Evolutionary conservation across 1,140 invertebrate genomes (phyloP).

Genomic region (Cyrtorhinus lividipennis): DNA sequence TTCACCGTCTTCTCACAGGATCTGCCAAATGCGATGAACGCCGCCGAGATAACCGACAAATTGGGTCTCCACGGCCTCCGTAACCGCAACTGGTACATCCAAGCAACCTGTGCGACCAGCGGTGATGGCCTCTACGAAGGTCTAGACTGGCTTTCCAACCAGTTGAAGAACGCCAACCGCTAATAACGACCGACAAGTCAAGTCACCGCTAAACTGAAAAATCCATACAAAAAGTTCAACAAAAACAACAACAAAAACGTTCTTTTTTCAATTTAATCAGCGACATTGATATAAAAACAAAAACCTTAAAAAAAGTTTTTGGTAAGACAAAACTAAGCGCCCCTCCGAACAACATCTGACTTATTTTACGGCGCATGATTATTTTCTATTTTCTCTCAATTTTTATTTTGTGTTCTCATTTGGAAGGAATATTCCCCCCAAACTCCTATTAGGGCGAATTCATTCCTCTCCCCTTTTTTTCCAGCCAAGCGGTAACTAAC

Average conservation of each 20-base stretch:
- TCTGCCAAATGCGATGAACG: slow-evolving; percentile 94
- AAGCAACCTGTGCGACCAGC: slow-evolving; percentile 94
- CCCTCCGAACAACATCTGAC: neutral
- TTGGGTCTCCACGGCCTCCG: slow-evolving; percentile 37
- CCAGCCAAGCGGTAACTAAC: neutral
- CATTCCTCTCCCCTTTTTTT: neutral
- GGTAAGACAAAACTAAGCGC: neutral
- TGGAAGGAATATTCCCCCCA: too few species aligned
- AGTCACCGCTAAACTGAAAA: slow-evolving; percentile 7
- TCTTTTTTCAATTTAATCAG: slow-evolving; percentile 3
- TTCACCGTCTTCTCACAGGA: too few species aligned
- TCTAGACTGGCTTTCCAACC: slow-evolving; percentile 93
- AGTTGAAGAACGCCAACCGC: slow-evolving; percentile 40
- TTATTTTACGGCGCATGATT: neutral
- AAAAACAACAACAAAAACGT: slow-evolving; percentile 8
- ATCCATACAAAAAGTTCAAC: too few species aligned
- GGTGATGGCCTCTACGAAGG: slow-evolving; percentile 95
- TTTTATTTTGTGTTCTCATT: too few species aligned
- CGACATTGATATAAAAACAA: slow-evolving; percentile 8
- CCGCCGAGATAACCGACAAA: slow-evolving; percentile 92
- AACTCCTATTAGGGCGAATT: too few species aligned
- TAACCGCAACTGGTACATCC: slow-evolving; percentile 70
- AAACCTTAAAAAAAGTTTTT: slow-evolving; percentile 8
- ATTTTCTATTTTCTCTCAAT: neutral
- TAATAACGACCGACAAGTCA: slow-evolving; percentile 14